Evolutionary conservation across 2,888 invertebrate species (phyloP).

Genomic region (Seira musarum): DNA sequence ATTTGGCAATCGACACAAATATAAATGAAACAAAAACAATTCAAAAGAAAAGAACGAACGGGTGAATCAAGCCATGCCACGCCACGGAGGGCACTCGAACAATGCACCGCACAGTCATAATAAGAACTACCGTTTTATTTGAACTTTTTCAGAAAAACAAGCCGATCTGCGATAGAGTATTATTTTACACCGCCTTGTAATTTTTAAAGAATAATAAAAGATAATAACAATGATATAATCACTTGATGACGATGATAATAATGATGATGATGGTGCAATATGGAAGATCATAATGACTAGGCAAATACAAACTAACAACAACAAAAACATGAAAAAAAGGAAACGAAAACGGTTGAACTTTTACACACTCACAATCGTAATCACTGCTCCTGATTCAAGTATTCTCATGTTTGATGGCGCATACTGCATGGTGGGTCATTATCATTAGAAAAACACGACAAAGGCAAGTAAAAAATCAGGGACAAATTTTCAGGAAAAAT

Average conservation of each 20-base stretch:
- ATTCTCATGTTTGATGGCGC: background rate
- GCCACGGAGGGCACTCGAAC: too few species aligned
- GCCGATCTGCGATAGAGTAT: background rate
- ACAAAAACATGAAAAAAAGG: background rate
- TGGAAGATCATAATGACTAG: conserved; percentile 7
- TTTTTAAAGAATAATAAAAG: conserved; percentile 27
- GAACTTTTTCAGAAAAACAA: background rate
- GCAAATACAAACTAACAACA: background rate
- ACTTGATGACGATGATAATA: background rate
- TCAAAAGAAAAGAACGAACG: too few species aligned
- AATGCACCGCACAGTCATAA: background rate
- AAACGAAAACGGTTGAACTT: background rate
- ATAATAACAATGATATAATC: conserved; percentile 23
- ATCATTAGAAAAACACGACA: background rate
- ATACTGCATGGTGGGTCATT: background rate
- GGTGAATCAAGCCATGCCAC: background rate
- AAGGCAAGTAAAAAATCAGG: background rate
- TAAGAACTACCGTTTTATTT: background rate
- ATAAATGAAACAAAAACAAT: too few species aligned
- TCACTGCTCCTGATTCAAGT: background rate
- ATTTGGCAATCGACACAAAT: background rate
- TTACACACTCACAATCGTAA: too few species aligned
- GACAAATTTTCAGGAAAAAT: background rate
- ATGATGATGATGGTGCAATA: conserved; percentile 28
- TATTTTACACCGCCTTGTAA: conserved; percentile 29